phyloP scores from a whole-genome alignment of 2,888 invertebrate species.

The Xylocampa areola region DNA sequence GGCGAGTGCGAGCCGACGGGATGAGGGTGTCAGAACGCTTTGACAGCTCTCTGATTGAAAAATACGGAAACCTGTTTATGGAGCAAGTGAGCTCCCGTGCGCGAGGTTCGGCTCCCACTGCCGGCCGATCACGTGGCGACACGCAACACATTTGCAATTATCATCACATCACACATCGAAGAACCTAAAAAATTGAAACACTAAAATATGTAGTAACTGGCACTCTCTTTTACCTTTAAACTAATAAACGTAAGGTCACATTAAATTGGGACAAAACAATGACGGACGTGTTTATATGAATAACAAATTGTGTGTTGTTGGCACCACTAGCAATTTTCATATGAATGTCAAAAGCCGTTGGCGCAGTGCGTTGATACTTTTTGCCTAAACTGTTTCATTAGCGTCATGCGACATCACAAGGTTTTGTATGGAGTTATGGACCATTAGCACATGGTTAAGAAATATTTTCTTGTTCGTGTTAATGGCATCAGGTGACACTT shows the following conservation, averaged over 20 bases:
- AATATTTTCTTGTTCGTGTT: constrained; percentile 69
- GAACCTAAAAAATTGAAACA: no score
- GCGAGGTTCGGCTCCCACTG: constrained; percentile 56
- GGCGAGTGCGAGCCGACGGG: constrained; percentile 90
- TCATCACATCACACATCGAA: no score
- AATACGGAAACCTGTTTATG: constrained; percentile 90
- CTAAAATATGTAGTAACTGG: not conserved
- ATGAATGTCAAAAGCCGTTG: constrained; percentile 73
- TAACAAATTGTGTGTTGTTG: constrained; percentile 46
- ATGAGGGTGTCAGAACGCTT: constrained; percentile 91
- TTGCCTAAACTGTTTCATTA: constrained; percentile 78
- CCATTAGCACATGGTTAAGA: constrained; percentile 76
- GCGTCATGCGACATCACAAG: constrained; percentile 72
- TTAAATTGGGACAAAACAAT: constrained; percentile 50
- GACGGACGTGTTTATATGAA: constrained; percentile 56
- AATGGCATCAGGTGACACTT: constrained; percentile 56
- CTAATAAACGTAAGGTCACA: constrained; percentile 10
- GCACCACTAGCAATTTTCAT: constrained; percentile 73
- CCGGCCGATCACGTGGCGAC: constrained; percentile 44
- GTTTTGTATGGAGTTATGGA: constrained; percentile 63
- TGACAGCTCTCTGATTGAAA: constrained; percentile 92
- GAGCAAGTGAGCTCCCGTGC: constrained; percentile 82
- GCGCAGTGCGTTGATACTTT: constrained; percentile 61
- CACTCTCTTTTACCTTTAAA: not conserved
- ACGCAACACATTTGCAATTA: constrained; percentile 47